Conservation (phyloP, 2,888 invertebrate species). For the Cacoxenus indagator region DNA sequence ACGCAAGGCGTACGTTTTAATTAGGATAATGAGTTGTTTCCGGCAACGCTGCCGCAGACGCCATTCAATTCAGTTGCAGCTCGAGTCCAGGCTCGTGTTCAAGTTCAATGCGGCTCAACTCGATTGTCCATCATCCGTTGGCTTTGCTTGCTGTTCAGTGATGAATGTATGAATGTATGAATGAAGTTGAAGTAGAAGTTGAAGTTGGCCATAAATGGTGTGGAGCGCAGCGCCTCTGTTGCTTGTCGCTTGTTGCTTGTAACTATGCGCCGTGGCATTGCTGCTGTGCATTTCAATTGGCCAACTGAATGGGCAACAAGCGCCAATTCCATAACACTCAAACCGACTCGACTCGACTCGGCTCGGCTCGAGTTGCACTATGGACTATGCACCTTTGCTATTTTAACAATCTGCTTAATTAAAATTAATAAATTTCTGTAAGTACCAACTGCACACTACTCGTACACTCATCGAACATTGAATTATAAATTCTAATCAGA, state of each 20-base stretch:
- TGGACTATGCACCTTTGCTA: slow-evolving; percentile 39
- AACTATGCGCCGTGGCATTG: slow-evolving; percentile 14
- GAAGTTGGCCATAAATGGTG: slow-evolving; percentile 35
- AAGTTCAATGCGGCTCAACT: slow-evolving; percentile 32
- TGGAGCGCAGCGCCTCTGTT: slow-evolving; percentile 6
- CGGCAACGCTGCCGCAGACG: slow-evolving; percentile 46
- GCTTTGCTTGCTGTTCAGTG: too few species aligned
- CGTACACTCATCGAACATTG: slow-evolving; percentile 32
- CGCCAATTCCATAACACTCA: too few species aligned
- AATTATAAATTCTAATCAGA: slow-evolving; percentile 60
- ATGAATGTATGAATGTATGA: slow-evolving; percentile 30
- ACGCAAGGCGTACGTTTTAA: slow-evolving; percentile 68
- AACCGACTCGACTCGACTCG: too few species aligned
- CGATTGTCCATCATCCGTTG: background rate
- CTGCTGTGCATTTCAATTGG: slow-evolving; percentile 10
- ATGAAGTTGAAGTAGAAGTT: slow-evolving; percentile 18
- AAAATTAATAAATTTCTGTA: slow-evolving; percentile 61
- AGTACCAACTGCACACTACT: slow-evolving; percentile 1
- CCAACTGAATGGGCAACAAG: too few species aligned
- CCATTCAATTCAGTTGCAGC: background rate
- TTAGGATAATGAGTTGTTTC: slow-evolving; percentile 70
- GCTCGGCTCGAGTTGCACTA: background rate
- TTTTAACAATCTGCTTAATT: slow-evolving; percentile 60
- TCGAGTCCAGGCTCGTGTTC: slow-evolving; percentile 31
- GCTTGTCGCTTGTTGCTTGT: slow-evolving; percentile 3